phyloP scores from a whole-genome alignment of 2,113 vertebrate genomes.

The Triplophysa rosa region DNA sequence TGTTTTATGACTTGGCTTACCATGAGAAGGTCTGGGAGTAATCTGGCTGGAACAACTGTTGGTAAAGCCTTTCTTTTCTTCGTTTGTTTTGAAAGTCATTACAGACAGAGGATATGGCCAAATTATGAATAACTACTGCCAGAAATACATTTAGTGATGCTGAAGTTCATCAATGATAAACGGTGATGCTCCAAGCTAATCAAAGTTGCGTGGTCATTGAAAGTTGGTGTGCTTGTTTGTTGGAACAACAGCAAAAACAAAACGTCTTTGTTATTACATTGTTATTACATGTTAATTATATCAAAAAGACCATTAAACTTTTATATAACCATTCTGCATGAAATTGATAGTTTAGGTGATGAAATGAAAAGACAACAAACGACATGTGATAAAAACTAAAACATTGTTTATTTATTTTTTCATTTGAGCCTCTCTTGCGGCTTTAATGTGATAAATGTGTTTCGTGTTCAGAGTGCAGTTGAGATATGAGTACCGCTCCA shows the following conservation, averaged over 20 bases:
- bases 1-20: constrained; percentile 19
- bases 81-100: constrained; percentile 25
- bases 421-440: not conserved
- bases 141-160: not conserved
- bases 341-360: not conserved
- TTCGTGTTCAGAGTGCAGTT: not conserved
- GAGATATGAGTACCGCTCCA: not conserved
- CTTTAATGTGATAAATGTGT: not conserved
- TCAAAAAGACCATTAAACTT: not conserved
- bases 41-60: constrained; percentile 33
- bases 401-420: not conserved
- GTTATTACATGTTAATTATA: not conserved
- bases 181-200: not conserved
- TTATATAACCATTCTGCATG: not conserved
- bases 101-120: constrained; percentile 1
- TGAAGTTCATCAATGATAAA: not conserved
- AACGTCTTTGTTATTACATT: not conserved
- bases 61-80: not conserved
- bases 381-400: not conserved
- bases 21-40: constrained; percentile 35
- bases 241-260: not conserved
- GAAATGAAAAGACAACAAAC: not conserved
- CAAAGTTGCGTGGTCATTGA: no score
- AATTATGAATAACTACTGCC: not conserved
- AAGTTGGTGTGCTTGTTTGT: not conserved